These are phyloP conservation scores for Artibeus jamaicensis DNA, from an alignment of 2,797 vertebrate species.

Conservation along the genomic window DNA sequence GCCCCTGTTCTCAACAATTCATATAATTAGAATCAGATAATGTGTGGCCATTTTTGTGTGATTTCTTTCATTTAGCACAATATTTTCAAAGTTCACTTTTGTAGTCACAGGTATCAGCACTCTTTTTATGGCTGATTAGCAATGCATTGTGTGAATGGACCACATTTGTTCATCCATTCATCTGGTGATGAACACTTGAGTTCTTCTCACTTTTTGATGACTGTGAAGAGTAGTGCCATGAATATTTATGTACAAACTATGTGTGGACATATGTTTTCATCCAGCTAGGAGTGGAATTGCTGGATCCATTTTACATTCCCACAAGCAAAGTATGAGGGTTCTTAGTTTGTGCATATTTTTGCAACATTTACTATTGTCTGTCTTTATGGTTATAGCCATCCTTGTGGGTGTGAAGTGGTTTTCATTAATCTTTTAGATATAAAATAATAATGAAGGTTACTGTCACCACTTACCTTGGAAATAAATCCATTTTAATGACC, in stretches of 20 bases:
- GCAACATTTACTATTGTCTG: background rate
- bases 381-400: background rate
- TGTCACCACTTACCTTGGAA: background rate
- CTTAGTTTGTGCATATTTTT: background rate
- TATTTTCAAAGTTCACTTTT: background rate
- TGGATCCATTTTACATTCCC: background rate
- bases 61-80: background rate
- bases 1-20: background rate
- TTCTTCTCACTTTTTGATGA: background rate
- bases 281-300: background rate
- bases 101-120: background rate
- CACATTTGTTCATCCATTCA: background rate
- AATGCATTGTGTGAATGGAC: no score
- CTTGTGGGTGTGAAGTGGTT: background rate
- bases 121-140: background rate
- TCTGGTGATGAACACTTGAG: background rate
- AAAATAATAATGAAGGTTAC: constrained; percentile 1
- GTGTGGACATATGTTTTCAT: background rate
- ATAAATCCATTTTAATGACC: background rate
- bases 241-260: background rate
- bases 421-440: constrained; percentile 13
- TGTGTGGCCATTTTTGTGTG: background rate
- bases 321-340: background rate
- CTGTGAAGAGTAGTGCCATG: background rate
- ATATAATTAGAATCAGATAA: background rate